A percentile compares a stretch with the other conserved stretches of the same genome.
These are phyloP conservation scores for Odontocerum albicorne DNA, from an alignment of 2,888 invertebrate genomes.

Conservation along the genomic window DNA sequence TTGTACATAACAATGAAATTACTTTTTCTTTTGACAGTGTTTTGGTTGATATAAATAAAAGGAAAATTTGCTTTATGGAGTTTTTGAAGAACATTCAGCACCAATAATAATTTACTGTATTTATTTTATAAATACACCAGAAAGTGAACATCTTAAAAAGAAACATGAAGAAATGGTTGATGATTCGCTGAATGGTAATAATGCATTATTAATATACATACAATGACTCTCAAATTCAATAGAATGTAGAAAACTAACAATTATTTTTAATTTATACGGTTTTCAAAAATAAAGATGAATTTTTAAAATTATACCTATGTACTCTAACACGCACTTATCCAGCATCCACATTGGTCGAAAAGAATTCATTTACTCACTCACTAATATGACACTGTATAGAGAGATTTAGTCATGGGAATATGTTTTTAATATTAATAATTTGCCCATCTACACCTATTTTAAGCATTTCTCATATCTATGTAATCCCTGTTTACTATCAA, in stretches of 20 bases:
- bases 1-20: too few relatives aligned
- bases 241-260: conserved; percentile 34
- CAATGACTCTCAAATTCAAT: conserved; percentile 19
- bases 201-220: conserved; percentile 16
- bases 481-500: conserved; percentile 36
- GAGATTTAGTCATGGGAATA: conserved; percentile 36
- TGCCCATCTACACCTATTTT: conserved; percentile 17
- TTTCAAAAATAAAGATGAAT: conserved; percentile 33
- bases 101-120: too few relatives aligned
- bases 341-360: conserved; percentile 36
- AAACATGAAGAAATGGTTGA: conserved; percentile 12
- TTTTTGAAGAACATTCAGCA: too few relatives aligned
- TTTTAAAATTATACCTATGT: conserved; percentile 32
- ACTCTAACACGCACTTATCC: conserved; percentile 31
- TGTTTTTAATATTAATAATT: conserved; percentile 3
- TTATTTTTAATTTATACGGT: conserved; percentile 30
- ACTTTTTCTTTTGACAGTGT: too few relatives aligned
- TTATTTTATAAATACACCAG: too few relatives aligned
- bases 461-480: conserved; percentile 28
- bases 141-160: too few relatives aligned
- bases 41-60: too few relatives aligned
- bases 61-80: too few relatives aligned
- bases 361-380: conserved; percentile 32
- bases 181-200: conserved; percentile 13
- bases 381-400: conserved; percentile 36